Conservation (phyloP, 1,140 invertebrate species). For the Dreissena rostriformis region DNA sequence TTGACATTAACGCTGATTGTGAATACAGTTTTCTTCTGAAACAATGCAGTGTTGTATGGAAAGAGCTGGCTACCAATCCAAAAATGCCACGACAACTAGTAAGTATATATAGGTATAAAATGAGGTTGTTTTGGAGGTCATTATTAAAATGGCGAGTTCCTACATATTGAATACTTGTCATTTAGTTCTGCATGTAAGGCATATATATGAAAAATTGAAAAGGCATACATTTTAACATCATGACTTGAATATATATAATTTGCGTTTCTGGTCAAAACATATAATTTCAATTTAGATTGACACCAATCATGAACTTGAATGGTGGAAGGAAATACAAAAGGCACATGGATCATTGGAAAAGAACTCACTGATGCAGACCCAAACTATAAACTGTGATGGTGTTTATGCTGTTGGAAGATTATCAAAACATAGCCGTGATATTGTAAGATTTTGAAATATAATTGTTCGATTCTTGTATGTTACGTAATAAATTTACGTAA, state of each 20-base stretch:
- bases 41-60: conserved; percentile 74
- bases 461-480: no score
- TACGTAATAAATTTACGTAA: no score
- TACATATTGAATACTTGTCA: no score
- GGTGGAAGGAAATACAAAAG: conserved; percentile 72
- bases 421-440: no score
- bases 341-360: conserved; percentile 76
- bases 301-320: conserved; percentile 67
- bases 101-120: conserved; percentile 10
- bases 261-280: background rate
- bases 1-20: conserved; percentile 62
- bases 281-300: conserved; percentile 59
- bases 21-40: conserved; percentile 67
- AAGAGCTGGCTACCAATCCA: conserved; percentile 66
- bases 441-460: no score
- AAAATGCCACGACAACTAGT: conserved; percentile 73
- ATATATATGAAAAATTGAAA: no score
- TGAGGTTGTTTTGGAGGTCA: no score
- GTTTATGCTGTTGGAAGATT: conserved; percentile 66
- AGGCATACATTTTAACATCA: background rate
- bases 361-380: conserved; percentile 73
- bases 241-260: background rate
- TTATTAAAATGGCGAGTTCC: no score
- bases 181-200: no score
- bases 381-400: conserved; percentile 72